These are phyloP conservation scores for Heteropelma amictum DNA, from an alignment of 2,888 invertebrate species.

Conservation along the genomic window DNA sequence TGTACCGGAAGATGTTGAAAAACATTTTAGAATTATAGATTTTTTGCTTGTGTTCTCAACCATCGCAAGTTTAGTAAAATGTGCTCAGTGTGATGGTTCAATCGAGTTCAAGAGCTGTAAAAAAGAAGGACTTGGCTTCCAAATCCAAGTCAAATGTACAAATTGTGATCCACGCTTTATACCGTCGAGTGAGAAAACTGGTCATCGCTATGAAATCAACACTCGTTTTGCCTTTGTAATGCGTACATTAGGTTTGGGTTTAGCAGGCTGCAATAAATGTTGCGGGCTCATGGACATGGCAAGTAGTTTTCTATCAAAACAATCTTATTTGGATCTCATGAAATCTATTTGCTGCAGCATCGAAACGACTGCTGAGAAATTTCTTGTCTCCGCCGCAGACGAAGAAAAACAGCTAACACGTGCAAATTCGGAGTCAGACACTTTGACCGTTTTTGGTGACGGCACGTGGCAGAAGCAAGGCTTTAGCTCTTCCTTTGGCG, in stretches of 20 bases:
- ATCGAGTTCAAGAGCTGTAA: conserved; percentile 32
- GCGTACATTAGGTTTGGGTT: conserved; percentile 6
- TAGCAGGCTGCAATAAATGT: neutral
- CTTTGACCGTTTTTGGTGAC: conserved; percentile 3
- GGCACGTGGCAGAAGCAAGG: neutral
- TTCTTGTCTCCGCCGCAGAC: neutral
- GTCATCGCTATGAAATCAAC: conserved; percentile 4
- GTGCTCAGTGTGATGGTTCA: conserved; percentile 43
- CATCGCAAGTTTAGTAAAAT: too few species aligned
- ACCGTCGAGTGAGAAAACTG: conserved; percentile 1
- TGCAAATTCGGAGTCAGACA: neutral
- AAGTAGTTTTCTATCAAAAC: neutral
- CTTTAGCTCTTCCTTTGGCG: neutral
- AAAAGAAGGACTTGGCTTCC: conserved; percentile 43
- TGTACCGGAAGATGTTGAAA: neutral
- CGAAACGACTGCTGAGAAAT: neutral
- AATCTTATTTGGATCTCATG: neutral
- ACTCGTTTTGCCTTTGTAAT: conserved; percentile 1
- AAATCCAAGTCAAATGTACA: conserved; percentile 37
- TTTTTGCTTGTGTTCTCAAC: too few species aligned
- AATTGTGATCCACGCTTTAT: conserved; percentile 10
- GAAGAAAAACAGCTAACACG: neutral
- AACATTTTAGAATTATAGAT: too few species aligned
- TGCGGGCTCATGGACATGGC: neutral
- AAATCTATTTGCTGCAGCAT: neutral